A percentile compares a stretch with the other conserved stretches of the same genome.
These are phyloP conservation scores for Triops longicaudatus DNA, from an alignment of 1,140 invertebrate genomes.

Conservation along the genomic window DNA sequence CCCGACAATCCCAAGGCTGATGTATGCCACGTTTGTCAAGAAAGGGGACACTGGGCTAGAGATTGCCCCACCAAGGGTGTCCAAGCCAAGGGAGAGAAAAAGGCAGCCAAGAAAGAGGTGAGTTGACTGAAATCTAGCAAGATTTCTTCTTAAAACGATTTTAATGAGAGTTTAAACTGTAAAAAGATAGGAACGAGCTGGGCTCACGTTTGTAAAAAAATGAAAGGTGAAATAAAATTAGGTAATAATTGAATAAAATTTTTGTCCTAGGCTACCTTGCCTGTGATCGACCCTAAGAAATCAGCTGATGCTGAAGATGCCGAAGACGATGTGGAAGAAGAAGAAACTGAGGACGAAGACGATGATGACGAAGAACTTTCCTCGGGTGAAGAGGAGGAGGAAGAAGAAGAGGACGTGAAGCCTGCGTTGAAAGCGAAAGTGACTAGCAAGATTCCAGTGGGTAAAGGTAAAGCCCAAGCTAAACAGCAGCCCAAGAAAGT, in stretches of 20 bases:
- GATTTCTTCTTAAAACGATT: background rate
- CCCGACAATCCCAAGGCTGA: background rate
- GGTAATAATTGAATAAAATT: background rate
- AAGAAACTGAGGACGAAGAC: background rate
- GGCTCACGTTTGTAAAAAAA: no score
- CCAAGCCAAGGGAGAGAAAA: background rate
- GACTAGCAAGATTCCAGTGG: background rate
- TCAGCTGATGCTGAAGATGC: background rate
- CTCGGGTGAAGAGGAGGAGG: background rate
- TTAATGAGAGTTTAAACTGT: no score
- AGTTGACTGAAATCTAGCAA: background rate
- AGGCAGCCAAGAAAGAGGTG: background rate
- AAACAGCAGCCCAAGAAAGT: background rate
- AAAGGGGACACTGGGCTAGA: background rate
- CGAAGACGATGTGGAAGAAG: background rate
- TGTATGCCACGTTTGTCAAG: background rate
- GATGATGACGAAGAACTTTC: background rate
- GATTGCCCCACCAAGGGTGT: background rate
- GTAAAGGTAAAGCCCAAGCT: background rate
- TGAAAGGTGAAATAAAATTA: no score
- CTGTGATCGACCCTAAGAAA: background rate
- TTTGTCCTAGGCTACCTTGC: background rate
- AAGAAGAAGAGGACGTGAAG: background rate
- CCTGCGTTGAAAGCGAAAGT: background rate
- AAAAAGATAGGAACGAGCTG: no score